A percentile compares a stretch with the other conserved stretches of the same genome.
These are phyloP conservation scores for Acanthurus leucopareius DNA, from an alignment of 2,797 vertebrate genomes.

Conservation along the genomic window DNA sequence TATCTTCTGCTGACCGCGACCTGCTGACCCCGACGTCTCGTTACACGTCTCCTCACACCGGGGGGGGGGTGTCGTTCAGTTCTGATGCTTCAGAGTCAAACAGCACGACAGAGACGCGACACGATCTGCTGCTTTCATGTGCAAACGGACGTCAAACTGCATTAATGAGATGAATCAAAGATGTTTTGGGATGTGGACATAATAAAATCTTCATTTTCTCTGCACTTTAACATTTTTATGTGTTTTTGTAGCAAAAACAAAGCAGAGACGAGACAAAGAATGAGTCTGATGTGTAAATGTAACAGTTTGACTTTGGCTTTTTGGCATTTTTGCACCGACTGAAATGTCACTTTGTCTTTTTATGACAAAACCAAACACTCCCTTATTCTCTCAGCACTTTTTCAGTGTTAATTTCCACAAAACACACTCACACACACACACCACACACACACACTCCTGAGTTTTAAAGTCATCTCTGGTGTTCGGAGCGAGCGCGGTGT, in stretches of 20 bases:
- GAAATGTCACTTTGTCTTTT: too few relatives aligned
- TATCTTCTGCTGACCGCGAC: not conserved
- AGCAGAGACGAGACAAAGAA: too few relatives aligned
- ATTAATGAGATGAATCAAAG: constrained; percentile 40
- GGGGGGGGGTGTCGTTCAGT: not conserved
- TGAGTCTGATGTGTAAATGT: too few relatives aligned
- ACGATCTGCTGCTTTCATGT: constrained; percentile 22
- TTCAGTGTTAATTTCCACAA: too few relatives aligned
- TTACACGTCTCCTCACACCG: constrained; percentile 8
- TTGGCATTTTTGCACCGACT: too few relatives aligned
- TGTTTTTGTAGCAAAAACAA: too few relatives aligned
- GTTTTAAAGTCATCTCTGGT: not conserved
- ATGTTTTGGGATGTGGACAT: constrained; percentile 27
- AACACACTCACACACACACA: too few relatives aligned
- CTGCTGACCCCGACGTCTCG: not conserved
- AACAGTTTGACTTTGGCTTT: too few relatives aligned
- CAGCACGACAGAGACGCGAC: constrained; percentile 4
- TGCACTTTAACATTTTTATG: not conserved
- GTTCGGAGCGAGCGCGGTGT: not conserved
- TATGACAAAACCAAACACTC: too few relatives aligned
- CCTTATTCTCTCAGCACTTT: too few relatives aligned
- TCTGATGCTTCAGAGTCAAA: not conserved
- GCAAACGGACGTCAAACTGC: not conserved
- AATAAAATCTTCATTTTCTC: constrained; percentile 18
- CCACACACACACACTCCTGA: not conserved